These are phyloP conservation scores for Hormiphora californensis DNA, from an alignment of 37 sponge, comb jelly and placozoan genomes.

Conservation along the genomic window DNA sequence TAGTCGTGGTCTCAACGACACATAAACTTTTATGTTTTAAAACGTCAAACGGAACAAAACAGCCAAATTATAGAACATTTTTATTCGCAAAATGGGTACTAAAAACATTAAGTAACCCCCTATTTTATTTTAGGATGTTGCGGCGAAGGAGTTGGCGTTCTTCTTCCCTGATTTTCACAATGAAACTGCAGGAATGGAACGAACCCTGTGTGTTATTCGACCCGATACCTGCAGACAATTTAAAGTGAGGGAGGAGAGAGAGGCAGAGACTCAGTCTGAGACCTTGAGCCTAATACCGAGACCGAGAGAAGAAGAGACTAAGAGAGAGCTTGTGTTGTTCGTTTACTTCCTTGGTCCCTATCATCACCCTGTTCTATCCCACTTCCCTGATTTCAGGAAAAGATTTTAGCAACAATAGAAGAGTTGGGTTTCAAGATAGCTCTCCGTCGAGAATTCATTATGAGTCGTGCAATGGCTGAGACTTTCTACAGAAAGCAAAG, in stretches of 20 bases:
- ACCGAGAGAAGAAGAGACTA: too few relatives aligned
- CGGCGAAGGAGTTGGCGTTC: slow-evolving; percentile 43
- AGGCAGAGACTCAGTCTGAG: too few relatives aligned
- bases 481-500: background rate
- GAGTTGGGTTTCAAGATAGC: slow-evolving; percentile 46
- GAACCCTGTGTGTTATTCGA: slow-evolving; percentile 46
- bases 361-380: background rate
- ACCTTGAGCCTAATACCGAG: too few relatives aligned
- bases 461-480: slow-evolving; percentile 20
- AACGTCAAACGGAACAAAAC: too few relatives aligned
- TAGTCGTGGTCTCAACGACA: too few relatives aligned
- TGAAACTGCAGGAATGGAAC: slow-evolving; percentile 21
- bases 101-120: too few relatives aligned
- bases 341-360: background rate
- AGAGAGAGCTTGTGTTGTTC: background rate
- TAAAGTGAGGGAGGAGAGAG: too few relatives aligned
- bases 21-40: too few relatives aligned
- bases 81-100: too few relatives aligned
- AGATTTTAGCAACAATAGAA: background rate
- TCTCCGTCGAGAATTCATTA: slow-evolving; percentile 18
- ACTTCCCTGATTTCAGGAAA: too few relatives aligned
- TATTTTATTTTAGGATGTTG: background rate
- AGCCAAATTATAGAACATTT: too few relatives aligned
- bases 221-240: slow-evolving; percentile 37
- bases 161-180: slow-evolving; percentile 27